Evolutionary conservation across 2,113 vertebrate species (phyloP).

Genomic region (Psilopsiagon aymara): DNA sequence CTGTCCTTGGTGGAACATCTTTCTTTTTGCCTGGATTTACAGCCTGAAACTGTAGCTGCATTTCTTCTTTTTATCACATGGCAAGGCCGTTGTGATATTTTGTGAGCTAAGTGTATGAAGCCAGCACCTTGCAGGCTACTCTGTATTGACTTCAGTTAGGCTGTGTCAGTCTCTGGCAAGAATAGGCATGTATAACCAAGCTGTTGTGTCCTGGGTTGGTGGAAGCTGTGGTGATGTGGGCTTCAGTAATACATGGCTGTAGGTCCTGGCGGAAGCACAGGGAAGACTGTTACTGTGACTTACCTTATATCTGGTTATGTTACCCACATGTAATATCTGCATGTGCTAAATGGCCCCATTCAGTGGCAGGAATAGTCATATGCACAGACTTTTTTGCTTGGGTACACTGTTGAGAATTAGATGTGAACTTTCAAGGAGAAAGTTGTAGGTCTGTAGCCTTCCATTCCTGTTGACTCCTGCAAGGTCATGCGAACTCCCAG

Average conservation of each 20-base stretch:
- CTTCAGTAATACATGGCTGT: background rate
- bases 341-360: background rate
- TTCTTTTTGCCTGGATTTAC: constrained; percentile 3
- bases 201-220: background rate
- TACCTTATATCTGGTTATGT: background rate
- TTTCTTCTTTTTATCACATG: background rate
- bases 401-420: background rate
- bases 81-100: background rate
- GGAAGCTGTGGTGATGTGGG: background rate
- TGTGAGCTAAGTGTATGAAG: background rate
- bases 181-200: background rate
- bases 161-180: background rate
- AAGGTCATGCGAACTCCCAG: background rate
- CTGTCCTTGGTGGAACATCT: constrained; percentile 5
- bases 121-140: background rate
- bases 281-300: background rate
- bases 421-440: background rate
- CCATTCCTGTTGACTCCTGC: background rate
- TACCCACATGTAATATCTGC: background rate
- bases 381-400: background rate
- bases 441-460: background rate
- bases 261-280: background rate
- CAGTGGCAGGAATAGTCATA: background rate
- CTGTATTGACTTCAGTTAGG: background rate
- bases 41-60: background rate